Conservation (phyloP, 2,888 invertebrate genomes). For the Carcina quercana region DNA sequence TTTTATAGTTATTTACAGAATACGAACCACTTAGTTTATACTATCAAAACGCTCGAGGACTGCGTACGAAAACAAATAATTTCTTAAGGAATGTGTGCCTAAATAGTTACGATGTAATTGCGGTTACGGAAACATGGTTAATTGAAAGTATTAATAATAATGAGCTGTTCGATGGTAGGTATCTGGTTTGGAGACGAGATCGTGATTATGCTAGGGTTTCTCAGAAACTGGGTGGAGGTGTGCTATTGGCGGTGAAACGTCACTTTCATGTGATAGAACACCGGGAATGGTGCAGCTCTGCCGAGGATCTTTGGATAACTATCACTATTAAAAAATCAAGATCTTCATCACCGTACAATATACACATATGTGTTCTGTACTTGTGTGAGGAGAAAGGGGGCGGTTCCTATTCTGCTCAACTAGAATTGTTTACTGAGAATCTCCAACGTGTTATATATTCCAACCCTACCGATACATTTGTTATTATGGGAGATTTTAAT, state of each 20-base stretch:
- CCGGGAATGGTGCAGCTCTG: slow-evolving; percentile 8
- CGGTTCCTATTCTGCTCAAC: background rate
- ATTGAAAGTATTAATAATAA: slow-evolving; percentile 7
- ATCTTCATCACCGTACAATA: background rate
- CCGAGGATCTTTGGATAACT: slow-evolving; percentile 13
- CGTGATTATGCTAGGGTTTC: slow-evolving; percentile 6
- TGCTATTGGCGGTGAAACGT: slow-evolving; percentile 6
- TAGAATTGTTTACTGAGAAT: background rate
- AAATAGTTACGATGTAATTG: slow-evolving; percentile 13
- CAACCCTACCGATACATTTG: background rate
- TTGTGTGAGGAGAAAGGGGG: background rate
- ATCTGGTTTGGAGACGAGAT: slow-evolving; percentile 10
- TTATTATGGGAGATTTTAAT: slow-evolving; percentile 4
- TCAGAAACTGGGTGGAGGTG: slow-evolving; percentile 8
- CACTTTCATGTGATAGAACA: background rate
- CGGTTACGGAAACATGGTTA: slow-evolving; percentile 14
- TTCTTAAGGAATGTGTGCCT: slow-evolving; percentile 11
- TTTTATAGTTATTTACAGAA: background rate
- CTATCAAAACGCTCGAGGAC: slow-evolving; percentile 10
- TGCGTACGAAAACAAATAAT: slow-evolving; percentile 4
- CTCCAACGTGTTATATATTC: background rate
- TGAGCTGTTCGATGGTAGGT: slow-evolving; percentile 11
- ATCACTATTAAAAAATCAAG: background rate
- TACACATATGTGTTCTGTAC: background rate
- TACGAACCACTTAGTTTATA: slow-evolving; percentile 7